Percentiles rank a stretch among this genome's conserved stretches.
phyloP scores from a whole-genome alignment of 1,140 invertebrate species.

The Phortica variegata region DNA sequence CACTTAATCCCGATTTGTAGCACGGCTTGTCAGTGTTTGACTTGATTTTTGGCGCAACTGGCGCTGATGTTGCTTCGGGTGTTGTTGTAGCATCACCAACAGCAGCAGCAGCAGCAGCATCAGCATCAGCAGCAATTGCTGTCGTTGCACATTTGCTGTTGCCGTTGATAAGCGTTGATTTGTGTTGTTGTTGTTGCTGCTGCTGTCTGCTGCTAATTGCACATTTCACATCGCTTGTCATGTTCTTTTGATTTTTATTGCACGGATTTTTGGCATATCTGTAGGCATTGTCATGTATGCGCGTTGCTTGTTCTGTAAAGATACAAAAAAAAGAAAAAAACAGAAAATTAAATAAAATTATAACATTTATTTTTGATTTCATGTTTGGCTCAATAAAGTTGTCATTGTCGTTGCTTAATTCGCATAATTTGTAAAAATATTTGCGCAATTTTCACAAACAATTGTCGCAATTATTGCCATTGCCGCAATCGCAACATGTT shows the following conservation, averaged over 20 bases:
- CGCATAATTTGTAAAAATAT: neutral
- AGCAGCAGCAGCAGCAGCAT: constrained; percentile 15
- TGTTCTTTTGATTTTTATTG: constrained; percentile 55
- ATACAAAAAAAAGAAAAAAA: neutral
- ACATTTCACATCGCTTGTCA: constrained; percentile 53
- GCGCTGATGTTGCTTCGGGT: constrained; percentile 20
- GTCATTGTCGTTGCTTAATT: constrained; percentile 16
- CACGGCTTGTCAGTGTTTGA: constrained; percentile 46
- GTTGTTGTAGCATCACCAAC: constrained; percentile 18
- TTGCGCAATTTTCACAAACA: constrained; percentile 4
- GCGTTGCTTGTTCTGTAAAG: constrained; percentile 32
- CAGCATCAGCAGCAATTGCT: constrained; percentile 1
- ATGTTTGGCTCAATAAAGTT: constrained; percentile 27
- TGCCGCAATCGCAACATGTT: constrained; percentile 21
- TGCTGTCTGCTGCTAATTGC: constrained; percentile 42
- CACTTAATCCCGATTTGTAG: constrained; percentile 55
- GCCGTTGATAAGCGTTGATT: neutral
- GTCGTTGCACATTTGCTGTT: constrained; percentile 1
- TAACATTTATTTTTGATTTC: neutral
- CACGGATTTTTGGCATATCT: constrained; percentile 41
- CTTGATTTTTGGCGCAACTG: constrained; percentile 27
- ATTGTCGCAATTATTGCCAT: constrained; percentile 26
- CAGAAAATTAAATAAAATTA: constrained; percentile 3
- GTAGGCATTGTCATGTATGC: constrained; percentile 36
- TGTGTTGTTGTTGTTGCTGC: constrained; percentile 5